phyloP scores from a whole-genome alignment of 2,888 invertebrate species.

The Leptopilina syphax region DNA sequence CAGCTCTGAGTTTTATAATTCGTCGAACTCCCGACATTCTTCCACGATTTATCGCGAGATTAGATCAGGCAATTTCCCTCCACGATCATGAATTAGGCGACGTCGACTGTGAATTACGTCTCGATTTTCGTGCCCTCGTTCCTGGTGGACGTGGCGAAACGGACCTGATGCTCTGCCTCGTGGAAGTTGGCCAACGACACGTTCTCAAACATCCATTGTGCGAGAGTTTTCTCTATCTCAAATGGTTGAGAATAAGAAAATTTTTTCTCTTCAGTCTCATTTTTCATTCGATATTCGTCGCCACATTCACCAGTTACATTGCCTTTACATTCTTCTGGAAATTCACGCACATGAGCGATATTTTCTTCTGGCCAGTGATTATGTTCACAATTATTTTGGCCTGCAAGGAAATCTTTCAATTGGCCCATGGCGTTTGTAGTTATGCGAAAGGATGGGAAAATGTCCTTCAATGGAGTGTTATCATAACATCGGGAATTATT shows the following conservation, averaged over 20 bases:
- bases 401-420: constrained; percentile 88
- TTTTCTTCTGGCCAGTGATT: constrained; percentile 78
- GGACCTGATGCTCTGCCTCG: constrained; percentile 82
- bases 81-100: constrained; percentile 92
- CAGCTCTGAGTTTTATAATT: constrained; percentile 89
- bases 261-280: constrained; percentile 88
- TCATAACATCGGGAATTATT: constrained; percentile 75
- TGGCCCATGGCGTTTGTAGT: constrained; percentile 84
- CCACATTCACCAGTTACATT: constrained; percentile 86
- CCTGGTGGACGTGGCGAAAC: constrained; percentile 75
- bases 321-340: constrained; percentile 80
- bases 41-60: constrained; percentile 83
- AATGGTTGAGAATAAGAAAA: constrained; percentile 89
- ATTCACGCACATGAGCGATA: constrained; percentile 71
- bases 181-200: constrained; percentile 86
- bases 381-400: constrained; percentile 82
- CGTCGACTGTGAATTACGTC: constrained; percentile 89
- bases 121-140: constrained; percentile 80
- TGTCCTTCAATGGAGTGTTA: constrained; percentile 89
- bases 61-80: constrained; percentile 86
- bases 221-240: constrained; percentile 89
- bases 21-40: constrained; percentile 91
- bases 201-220: constrained; percentile 90
- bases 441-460: constrained; percentile 91
- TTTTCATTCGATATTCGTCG: constrained; percentile 87